phyloP scores from a whole-genome alignment of 2,888 invertebrate genomes.

The Synergus laeviventris region DNA sequence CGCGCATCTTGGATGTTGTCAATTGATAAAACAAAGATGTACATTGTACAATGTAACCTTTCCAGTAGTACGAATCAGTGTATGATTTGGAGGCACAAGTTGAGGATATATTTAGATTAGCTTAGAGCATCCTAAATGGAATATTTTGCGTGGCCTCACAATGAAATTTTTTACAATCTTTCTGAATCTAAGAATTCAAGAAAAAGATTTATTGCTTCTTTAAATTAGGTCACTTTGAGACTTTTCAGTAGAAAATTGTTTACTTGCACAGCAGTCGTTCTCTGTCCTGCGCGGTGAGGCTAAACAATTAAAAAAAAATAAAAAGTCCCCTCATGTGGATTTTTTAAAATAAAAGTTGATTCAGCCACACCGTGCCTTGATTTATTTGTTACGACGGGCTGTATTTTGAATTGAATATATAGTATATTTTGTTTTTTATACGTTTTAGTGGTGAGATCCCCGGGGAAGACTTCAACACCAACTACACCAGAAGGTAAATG shows the following conservation, averaged over 20 bases:
- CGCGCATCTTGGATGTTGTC: slow-evolving; percentile 11
- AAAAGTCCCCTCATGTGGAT: too few relatives aligned
- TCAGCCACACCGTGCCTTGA: too few relatives aligned
- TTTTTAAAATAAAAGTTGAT: too few relatives aligned
- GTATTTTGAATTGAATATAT: slow-evolving; percentile 53
- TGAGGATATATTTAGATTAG: neutral
- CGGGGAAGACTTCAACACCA: slow-evolving; percentile 77
- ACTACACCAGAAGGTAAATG: slow-evolving; percentile 77
- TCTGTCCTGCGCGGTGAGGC: neutral
- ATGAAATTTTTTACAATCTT: too few relatives aligned
- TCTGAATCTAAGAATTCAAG: neutral
- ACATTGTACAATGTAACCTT: neutral
- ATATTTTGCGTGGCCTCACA: too few relatives aligned
- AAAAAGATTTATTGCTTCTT: neutral
- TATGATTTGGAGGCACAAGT: neutral
- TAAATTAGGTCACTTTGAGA: neutral
- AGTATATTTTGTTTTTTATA: slow-evolving; percentile 70
- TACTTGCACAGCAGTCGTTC: neutral
- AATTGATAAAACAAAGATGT: neutral
- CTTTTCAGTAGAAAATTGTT: neutral
- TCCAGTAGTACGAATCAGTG: slow-evolving; percentile 2
- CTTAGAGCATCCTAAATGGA: slow-evolving; percentile 21
- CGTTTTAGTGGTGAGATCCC: slow-evolving; percentile 77
- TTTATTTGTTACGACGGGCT: neutral
- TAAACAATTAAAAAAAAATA: too few relatives aligned